Base-by-base conservation (phyloP, 2,888 invertebrate genomes). In the Luffia ferchaultella region DNA sequence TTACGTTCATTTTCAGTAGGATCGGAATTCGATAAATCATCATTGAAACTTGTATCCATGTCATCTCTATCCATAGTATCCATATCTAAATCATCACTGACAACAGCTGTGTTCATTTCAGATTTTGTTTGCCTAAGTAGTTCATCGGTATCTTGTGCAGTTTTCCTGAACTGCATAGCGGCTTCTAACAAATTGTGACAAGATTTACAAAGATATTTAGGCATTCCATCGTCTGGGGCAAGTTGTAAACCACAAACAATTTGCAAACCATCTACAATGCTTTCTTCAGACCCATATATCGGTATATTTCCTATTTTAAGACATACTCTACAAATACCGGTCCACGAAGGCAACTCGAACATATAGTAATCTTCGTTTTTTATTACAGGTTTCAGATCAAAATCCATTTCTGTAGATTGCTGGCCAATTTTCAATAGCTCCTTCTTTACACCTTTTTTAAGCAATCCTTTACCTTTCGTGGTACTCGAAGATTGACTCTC, bases 111-210 rank as follows among this genome's bases (percentile, higher is more conserved):
- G 12, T 30, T 30, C 30, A 30, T 30, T 30, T 30, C 30, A 42
- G 41, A 16, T 53, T 55, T 53, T 12, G 62, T 60, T 18, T 64
- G 59, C 46, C 63, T 67, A 1, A 82, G 60, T 2, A 62, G 20
- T 47, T 62, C 48, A 18, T 80, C 73, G 1, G 79, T 67, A 16
- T 68, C 54, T 54, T 70, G 71, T 2, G 82, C 82, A 20, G 71
- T 77, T 66, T 71, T 76, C 54, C 76, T 67, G 16, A 83, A 67
- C 48, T 71, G 54, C 50, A 79, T 68, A 16, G 80, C 82, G 3
- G 71, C 69, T 58, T 72, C 65, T 1, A 83, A 64, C 1, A 76
- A 58, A 2, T 63, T 57, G 52, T 70, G 59, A 49, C 83, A 83
- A 1, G 67, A 52, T 7, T 63, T 57, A 53, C 83, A 83, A 18